phyloP scores from a whole-genome alignment of 2,888 invertebrate genomes.

The Neria commutata region DNA sequence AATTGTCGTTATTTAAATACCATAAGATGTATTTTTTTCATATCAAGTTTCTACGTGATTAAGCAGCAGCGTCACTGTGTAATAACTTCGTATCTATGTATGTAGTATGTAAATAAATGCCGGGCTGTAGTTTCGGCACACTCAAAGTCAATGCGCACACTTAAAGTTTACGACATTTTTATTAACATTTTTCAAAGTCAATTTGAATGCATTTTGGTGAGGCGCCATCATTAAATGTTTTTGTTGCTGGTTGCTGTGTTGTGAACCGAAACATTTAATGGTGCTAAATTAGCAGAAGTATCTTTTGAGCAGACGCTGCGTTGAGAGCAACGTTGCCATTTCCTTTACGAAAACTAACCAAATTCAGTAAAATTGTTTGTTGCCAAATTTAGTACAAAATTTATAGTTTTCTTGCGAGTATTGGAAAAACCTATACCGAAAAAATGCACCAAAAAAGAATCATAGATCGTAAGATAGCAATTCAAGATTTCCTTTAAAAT shows the following conservation, averaged over 20 bases:
- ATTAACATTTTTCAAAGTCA: conserved; percentile 1
- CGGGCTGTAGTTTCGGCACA: conserved; percentile 7
- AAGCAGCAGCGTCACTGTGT: too few species aligned
- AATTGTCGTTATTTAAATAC: too few species aligned
- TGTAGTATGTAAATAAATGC: background rate
- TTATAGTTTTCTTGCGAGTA: too few species aligned
- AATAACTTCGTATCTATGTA: too few species aligned
- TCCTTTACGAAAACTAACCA: background rate
- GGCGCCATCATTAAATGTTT: background rate
- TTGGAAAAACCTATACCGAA: too few species aligned
- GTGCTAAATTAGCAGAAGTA: background rate
- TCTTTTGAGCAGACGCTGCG: too few species aligned
- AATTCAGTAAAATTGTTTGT: background rate
- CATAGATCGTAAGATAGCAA: too few species aligned
- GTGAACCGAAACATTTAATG: background rate
- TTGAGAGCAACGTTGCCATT: background rate
- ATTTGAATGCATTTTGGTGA: conserved; percentile 12
- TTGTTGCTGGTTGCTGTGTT: background rate
- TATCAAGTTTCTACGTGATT: conserved; percentile 12
- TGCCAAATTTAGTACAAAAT: too few species aligned
- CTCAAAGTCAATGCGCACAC: conserved; percentile 13
- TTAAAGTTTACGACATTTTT: background rate
- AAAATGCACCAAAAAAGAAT: too few species aligned
- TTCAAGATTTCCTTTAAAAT: too few species aligned
- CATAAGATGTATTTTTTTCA: background rate